These are phyloP conservation scores for Fukomys damarensis DNA, from an alignment of 2,113 vertebrate genomes.

Conservation along the genomic window DNA sequence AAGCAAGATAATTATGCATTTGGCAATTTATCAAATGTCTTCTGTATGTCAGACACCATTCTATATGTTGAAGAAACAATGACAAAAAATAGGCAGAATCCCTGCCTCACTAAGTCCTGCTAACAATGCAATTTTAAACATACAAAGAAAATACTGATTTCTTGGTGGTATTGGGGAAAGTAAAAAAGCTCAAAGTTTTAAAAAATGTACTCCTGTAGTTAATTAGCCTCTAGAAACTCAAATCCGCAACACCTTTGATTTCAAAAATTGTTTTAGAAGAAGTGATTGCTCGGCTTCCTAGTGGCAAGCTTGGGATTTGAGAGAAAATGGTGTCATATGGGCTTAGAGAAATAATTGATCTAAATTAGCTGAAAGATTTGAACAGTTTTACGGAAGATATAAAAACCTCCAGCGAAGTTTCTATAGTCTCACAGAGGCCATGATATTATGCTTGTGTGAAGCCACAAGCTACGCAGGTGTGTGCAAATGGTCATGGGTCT, in stretches of 20 bases:
- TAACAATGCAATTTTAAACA: not conserved
- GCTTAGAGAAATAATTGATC: not conserved
- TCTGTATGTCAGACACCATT: not conserved
- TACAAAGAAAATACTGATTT: not conserved
- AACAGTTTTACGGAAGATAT: not conserved
- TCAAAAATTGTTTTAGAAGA: not conserved
- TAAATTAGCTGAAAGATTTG: not conserved
- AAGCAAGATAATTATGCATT: not conserved
- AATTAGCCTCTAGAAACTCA: not conserved
- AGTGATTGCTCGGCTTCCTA: not conserved
- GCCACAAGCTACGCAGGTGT: not conserved
- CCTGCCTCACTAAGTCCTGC: not conserved
- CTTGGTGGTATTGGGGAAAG: not conserved
- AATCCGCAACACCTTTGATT: not conserved
- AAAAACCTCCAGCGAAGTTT: not conserved
- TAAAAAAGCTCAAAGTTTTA: not conserved
- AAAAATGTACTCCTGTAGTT: not conserved
- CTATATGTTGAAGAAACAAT: not conserved
- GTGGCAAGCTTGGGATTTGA: not conserved
- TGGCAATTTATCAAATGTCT: not conserved
- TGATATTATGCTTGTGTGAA: not conserved
- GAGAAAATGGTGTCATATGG: not conserved
- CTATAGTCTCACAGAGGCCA: not conserved
- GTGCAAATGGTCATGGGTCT: not conserved
- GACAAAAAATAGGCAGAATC: not conserved